Conservation (phyloP, 2,113 vertebrate species). For the Verasper variegatus region DNA sequence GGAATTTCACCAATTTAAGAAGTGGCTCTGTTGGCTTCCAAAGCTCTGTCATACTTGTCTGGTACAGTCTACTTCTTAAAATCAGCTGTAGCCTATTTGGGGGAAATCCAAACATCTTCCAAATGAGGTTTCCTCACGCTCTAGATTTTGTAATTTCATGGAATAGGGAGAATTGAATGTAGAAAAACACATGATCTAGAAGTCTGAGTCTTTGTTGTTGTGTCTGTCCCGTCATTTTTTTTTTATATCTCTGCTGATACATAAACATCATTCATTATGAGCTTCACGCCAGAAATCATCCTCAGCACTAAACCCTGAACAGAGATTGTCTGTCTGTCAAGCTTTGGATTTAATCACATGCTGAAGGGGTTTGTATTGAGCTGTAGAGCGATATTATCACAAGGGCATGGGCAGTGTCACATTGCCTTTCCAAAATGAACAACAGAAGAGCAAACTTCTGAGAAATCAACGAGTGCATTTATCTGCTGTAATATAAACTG, state of each 20-base stretch:
- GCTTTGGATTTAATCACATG: constrained; percentile 2
- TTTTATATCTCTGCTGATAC: not conserved
- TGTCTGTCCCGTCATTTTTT: not conserved
- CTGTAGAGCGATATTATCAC: not conserved
- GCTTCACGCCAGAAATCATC: not conserved
- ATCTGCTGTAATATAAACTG: too few species aligned
- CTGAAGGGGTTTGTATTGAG: not conserved
- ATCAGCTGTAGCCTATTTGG: constrained; percentile 30
- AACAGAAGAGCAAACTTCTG: too few species aligned
- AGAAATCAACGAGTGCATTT: too few species aligned
- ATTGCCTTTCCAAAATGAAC: too few species aligned
- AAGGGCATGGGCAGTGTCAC: too few species aligned
- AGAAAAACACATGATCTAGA: not conserved
- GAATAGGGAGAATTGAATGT: not conserved
- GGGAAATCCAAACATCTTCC: not conserved
- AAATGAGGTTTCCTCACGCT: not conserved
- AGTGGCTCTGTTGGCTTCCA: constrained; percentile 5
- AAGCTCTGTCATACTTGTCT: constrained; percentile 16
- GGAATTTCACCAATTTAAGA: constrained; percentile 29
- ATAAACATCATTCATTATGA: not conserved
- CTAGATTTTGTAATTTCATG: not conserved
- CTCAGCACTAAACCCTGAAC: not conserved
- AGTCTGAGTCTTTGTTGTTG: not conserved
- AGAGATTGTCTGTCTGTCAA: not conserved
- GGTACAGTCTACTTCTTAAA: constrained; percentile 13